Evolutionary conservation across 2,888 invertebrate species (phyloP).

Genomic region (Acheta domesticus): DNA sequence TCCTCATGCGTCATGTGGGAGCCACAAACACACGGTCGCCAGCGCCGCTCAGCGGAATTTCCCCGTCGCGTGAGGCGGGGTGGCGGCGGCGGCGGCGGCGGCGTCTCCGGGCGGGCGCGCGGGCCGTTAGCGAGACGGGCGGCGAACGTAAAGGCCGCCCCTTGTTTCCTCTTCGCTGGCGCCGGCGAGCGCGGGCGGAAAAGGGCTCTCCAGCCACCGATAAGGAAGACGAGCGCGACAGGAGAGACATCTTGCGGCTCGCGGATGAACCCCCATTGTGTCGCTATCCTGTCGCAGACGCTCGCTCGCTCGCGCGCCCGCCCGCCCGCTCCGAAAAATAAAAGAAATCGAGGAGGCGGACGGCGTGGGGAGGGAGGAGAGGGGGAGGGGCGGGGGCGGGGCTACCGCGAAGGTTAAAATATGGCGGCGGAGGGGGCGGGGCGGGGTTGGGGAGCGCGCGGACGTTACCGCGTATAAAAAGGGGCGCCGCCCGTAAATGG

Average conservation of each 20-base stretch:
- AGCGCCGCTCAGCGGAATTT: too few relatives aligned
- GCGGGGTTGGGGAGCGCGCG: neutral
- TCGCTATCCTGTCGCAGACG: neutral
- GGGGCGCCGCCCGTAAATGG: conserved; percentile 4
- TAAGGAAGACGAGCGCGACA: neutral
- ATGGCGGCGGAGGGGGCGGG: neutral
- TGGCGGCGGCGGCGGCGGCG: too few relatives aligned
- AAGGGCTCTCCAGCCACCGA: neutral
- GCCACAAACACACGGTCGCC: too few relatives aligned
- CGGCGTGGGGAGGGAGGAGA: neutral
- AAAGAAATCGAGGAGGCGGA: neutral
- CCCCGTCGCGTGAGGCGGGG: too few relatives aligned
- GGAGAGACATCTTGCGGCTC: conserved; percentile 9
- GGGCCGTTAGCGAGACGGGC: too few relatives aligned
- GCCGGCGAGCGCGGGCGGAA: neutral
- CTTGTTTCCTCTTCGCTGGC: too few relatives aligned
- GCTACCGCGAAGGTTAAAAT: neutral
- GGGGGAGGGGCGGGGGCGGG: neutral
- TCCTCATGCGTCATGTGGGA: too few relatives aligned
- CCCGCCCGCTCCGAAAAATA: neutral
- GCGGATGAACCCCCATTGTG: conserved; percentile 18
- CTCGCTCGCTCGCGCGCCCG: neutral
- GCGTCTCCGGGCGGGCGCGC: too few relatives aligned
- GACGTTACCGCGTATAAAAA: neutral
- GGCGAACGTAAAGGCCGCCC: too few relatives aligned